These are phyloP conservation scores for Andrena minutula DNA, from an alignment of 2,888 invertebrate genomes.

Conservation along the genomic window DNA sequence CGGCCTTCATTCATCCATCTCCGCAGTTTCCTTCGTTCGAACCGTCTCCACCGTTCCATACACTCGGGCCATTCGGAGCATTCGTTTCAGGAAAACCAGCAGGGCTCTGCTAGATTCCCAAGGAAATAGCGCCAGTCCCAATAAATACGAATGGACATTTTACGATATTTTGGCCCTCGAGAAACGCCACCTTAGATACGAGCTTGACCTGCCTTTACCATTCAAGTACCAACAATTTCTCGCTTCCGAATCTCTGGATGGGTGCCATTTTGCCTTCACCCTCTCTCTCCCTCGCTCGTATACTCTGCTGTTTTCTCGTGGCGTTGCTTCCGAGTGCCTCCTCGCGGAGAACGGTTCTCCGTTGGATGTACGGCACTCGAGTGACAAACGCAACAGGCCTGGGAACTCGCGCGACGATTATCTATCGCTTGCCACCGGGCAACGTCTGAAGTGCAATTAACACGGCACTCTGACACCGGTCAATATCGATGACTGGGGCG, in stretches of 20 bases:
- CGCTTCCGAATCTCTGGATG: too few relatives aligned
- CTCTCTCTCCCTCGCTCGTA: not conserved
- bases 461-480: constrained; percentile 38
- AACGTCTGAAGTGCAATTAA: constrained; percentile 40
- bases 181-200: too few relatives aligned
- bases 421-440: constrained; percentile 15
- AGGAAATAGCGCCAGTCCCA: too few relatives aligned
- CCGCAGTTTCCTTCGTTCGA: constrained; percentile 4
- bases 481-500: constrained; percentile 46
- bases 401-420: constrained; percentile 20
- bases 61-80: not conserved
- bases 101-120: not conserved
- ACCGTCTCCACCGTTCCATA: not conserved
- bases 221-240: too few relatives aligned
- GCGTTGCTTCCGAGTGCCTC: not conserved
- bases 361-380: not conserved
- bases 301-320: too few relatives aligned
- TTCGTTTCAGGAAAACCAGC: not conserved
- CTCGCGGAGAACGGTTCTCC: not conserved
- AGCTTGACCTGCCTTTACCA: too few relatives aligned
- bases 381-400: not conserved
- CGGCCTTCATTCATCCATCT: not conserved
- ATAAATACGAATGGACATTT: too few relatives aligned
- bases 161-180: too few relatives aligned
- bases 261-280: too few relatives aligned